Conservation (phyloP, 2,113 vertebrate genomes). For the Ranitomeya imitator region DNA sequence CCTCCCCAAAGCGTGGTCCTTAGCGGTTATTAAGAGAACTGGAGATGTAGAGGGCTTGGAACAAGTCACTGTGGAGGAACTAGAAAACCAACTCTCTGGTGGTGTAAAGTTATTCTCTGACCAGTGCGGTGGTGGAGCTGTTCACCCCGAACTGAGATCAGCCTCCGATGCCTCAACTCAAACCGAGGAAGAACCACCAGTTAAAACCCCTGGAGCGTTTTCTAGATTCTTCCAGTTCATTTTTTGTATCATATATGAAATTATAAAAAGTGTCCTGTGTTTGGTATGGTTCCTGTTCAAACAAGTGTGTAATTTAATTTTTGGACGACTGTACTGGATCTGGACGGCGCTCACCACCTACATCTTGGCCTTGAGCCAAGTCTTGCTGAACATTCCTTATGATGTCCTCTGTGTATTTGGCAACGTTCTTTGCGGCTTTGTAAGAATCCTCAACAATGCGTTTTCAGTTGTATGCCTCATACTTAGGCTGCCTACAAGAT, state of each 20-base stretch:
- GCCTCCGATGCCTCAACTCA: slow-evolving; percentile 66
- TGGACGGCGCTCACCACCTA: slow-evolving; percentile 65
- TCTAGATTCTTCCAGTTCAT: slow-evolving; percentile 69
- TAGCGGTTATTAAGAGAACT: slow-evolving; percentile 69
- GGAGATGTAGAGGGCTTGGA: slow-evolving; percentile 60
- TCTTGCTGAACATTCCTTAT: slow-evolving; percentile 73
- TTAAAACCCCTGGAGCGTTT: slow-evolving; percentile 59
- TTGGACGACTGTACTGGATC: slow-evolving; percentile 63
- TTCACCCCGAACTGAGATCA: slow-evolving; percentile 66
- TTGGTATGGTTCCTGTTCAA: slow-evolving; percentile 68
- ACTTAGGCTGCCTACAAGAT: slow-evolving; percentile 67
- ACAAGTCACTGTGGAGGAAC: slow-evolving; percentile 67
- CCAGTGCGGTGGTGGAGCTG: slow-evolving; percentile 64
- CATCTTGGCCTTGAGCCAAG: slow-evolving; percentile 66
- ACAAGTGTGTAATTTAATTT: slow-evolving; percentile 56
- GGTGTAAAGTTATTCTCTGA: slow-evolving; percentile 69
- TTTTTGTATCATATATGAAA: slow-evolving; percentile 62
- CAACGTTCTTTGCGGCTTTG: slow-evolving; percentile 69
- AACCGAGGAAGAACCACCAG: slow-evolving; percentile 65
- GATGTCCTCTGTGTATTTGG: slow-evolving; percentile 66
- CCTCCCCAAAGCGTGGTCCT: slow-evolving; percentile 67
- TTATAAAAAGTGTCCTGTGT: slow-evolving; percentile 64
- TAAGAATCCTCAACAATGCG: slow-evolving; percentile 69
- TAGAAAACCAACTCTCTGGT: slow-evolving; percentile 69
- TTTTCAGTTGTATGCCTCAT: slow-evolving; percentile 64